These are phyloP conservation scores for Varanus salvator DNA, from an alignment of 2,113 vertebrate genomes.

Conservation along the genomic window DNA sequence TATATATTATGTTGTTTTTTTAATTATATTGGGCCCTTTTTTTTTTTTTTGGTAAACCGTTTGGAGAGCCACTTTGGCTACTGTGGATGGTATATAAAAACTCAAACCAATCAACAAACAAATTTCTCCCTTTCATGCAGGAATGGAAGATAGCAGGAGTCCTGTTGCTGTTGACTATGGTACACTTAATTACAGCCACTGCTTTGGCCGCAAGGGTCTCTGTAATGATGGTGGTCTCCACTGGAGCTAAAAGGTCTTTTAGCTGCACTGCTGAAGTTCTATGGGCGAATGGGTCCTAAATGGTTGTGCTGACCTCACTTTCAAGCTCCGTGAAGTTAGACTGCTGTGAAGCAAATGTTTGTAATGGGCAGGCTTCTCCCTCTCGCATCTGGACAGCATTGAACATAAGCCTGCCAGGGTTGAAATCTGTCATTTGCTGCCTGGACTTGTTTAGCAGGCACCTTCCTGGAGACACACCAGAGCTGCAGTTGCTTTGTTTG, in stretches of 20 bases:
- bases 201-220: background rate
- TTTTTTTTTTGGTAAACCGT: no score
- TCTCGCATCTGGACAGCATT: slow-evolving; percentile 38
- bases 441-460: slow-evolving; percentile 49
- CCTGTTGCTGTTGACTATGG: no score
- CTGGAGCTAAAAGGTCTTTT: background rate
- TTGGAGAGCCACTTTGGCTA: no score
- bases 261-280: background rate
- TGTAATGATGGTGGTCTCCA: background rate
- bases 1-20: no score
- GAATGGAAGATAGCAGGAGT: background rate
- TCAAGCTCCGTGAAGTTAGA: slow-evolving; percentile 53
- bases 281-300: background rate
- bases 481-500: slow-evolving; percentile 61
- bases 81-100: no score
- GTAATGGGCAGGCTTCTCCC: slow-evolving; percentile 56
- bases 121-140: background rate
- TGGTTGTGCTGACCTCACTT: background rate
- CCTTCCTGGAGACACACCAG: slow-evolving; percentile 59
- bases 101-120: background rate
- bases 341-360: slow-evolving; percentile 59
- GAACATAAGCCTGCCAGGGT: slow-evolving; percentile 8
- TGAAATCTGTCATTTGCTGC: slow-evolving; percentile 48
- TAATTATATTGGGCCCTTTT: no score
- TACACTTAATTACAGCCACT: background rate